Evolutionary conservation across 2,113 vertebrate species (phyloP), one percentile per base, ranked within the genome.

Genomic region (Paraplagusia blochii): DNA sequence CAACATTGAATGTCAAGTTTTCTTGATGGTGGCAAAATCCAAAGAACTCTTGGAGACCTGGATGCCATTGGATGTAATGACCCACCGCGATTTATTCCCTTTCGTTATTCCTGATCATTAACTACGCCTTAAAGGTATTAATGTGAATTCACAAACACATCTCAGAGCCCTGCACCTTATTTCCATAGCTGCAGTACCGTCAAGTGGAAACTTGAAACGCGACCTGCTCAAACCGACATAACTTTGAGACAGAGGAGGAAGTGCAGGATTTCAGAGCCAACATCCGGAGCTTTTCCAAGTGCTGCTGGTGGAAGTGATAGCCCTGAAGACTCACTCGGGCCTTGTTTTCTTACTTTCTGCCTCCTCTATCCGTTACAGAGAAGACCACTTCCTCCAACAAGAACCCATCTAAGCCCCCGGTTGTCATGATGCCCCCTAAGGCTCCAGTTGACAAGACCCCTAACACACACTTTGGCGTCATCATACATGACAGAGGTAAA

Each of bases 401-500:
- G 76, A 93, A 92, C 0, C 88, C 90, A 0, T 83, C 89, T 90
- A 93, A 90, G 81, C 88, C 42, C 80, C 93, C 4, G 55, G 74
- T 84, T 36, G 87, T 80, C 86, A 88, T 11, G 62, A 84, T 0
- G 15, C 93, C 94, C 0, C 93, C 93, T 15, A 91, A 92, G 63
- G 85, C 85, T 0, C 33, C 81, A 0, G 62, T 92, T 44, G 90
- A 91, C 0, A 94, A 94, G 67, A 87, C 81, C 15, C 62, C 87
- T 5, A 92, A 90, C 74, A 90, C 85, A 2, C 93, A 90, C 72
- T 96, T 93, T 0, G 96, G 95, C 0, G 94, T 95, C 5, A 66
- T 97, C 19, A 92, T 95, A 12, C 93, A 94, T 16, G 95, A 95
- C 39, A 86, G 97, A 90, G 95, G 97, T 98, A 84, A 60, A 85